phyloP scores from a whole-genome alignment of 2,113 vertebrate genomes.

The Martes martes region DNA sequence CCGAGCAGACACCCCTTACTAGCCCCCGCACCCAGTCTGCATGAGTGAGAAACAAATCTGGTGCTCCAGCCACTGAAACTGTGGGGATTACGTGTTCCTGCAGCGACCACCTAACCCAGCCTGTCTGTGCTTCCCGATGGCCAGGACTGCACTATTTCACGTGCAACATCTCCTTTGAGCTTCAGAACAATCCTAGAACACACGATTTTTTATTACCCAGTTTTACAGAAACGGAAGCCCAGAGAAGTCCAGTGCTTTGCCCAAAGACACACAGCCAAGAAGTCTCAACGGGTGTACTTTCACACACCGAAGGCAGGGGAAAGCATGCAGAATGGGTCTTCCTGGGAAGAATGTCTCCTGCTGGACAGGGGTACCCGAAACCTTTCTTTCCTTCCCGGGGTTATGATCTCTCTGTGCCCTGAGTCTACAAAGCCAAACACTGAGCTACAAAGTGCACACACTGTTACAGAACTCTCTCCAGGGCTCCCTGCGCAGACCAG shows the following conservation, averaged over 20 bases:
- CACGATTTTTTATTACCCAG: not conserved
- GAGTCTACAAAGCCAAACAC: not conserved
- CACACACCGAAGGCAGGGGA: not conserved
- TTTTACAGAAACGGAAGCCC: not conserved
- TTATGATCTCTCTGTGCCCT: not conserved
- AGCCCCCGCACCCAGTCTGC: too few species aligned
- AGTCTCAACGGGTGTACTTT: not conserved
- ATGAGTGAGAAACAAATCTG: not conserved
- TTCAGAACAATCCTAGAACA: not conserved
- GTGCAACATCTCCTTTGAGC: too few species aligned
- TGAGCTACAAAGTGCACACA: not conserved
- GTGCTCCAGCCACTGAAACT: too few species aligned
- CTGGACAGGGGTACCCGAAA: not conserved
- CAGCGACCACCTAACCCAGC: not conserved
- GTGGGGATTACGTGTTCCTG: not conserved
- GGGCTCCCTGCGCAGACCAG: not conserved
- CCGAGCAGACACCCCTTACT: not conserved
- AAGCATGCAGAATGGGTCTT: not conserved
- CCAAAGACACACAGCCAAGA: not conserved
- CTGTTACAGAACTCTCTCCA: not conserved
- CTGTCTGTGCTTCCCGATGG: accelerated
- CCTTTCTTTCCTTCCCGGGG: not conserved
- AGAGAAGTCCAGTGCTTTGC: not conserved
- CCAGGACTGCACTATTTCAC: not conserved
- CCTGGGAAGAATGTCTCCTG: not conserved